Base-by-base conservation (phyloP, 23 tunicate species). In the Clavelina lepadiformis region DNA sequence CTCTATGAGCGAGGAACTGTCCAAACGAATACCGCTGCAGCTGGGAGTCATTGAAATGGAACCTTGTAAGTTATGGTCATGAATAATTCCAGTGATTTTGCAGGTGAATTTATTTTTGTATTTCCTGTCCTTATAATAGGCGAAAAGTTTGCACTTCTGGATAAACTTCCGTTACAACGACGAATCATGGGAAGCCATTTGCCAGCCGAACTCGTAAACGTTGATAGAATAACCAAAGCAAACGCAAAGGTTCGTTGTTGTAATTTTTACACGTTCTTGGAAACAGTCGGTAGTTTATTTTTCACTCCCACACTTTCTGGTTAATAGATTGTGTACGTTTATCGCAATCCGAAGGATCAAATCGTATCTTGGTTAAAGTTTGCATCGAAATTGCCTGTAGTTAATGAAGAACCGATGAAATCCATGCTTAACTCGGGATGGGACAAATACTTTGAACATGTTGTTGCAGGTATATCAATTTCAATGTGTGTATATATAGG, bases 331-430 rank as follows among this genome's bases (percentile, higher is more conserved):
- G 51, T 74, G 4, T 62, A 50, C 38, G 51, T 74, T 49, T 24
- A 62, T 8, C 49, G 80, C 62, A 74, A 74, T 35, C 80, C 80
- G n/a, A 74, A 74, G 51, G 71, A 74, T 63, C 71, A 74, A 28
- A 74, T 74, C 34, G 80, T 74, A 1, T 74, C 80, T 19, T 74
- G 80, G 71, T 35, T 27, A 5, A 45, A 74, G 3, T 74, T 62
- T 52, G 22, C 21, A 34, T 52, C n/a, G 11, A 51, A 49, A 24
- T 27, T 62, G 1, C 71, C 80, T 13, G 31, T 33, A 21, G 61
- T 33, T 23, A 62, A 74, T 51, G 28, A 7, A 3, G 80, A 63
- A 51, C 66, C 80, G 24, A 6, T 34, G 35, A 63, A 29, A 25
- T 34, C 71, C 2, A 74, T 74, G 80, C 13, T 74, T 23, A 13